Conservation (phyloP, 1,140 invertebrate genomes). For the Trinorchestia longiramus region DNA sequence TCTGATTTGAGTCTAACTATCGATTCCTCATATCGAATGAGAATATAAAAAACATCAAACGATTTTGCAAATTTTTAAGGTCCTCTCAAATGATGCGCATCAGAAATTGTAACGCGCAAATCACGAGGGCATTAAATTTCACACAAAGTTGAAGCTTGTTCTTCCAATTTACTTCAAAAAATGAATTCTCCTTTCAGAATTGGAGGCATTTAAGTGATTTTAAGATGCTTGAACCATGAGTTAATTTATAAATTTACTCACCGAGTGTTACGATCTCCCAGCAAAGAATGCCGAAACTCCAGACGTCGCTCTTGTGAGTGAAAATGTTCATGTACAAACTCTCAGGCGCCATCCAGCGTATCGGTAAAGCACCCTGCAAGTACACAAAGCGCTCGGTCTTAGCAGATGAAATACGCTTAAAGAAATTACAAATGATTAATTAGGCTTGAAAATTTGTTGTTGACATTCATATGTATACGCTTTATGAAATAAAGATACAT, state of each 20-base stretch:
- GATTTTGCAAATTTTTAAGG: no score
- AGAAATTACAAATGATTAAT: not conserved
- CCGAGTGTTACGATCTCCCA: conserved; percentile 87
- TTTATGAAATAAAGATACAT: not conserved
- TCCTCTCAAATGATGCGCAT: no score
- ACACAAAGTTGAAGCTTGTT: not conserved
- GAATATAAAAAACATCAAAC: no score
- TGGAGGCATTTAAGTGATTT: not conserved
- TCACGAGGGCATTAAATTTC: no score
- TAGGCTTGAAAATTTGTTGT: not conserved
- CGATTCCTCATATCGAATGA: no score
- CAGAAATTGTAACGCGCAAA: no score
- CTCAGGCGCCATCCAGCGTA: conserved; percentile 91
- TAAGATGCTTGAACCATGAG: not conserved
- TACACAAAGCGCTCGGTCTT: not conserved
- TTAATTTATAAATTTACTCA: conserved; percentile 64
- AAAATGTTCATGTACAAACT: conserved; percentile 82
- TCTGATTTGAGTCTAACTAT: no score
- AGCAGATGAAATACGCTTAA: not conserved
- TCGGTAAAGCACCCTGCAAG: conserved; percentile 73
- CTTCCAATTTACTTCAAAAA: not conserved
- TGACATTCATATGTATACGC: no score
- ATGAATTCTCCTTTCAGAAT: not conserved
- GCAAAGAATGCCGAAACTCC: conserved; percentile 86
- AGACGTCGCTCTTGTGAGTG: conserved; percentile 87